A percentile compares a stretch with the other conserved stretches of the same genome.
Conservation (phyloP, 2,888 invertebrate species). For the Halocaridina rubra region DNA sequence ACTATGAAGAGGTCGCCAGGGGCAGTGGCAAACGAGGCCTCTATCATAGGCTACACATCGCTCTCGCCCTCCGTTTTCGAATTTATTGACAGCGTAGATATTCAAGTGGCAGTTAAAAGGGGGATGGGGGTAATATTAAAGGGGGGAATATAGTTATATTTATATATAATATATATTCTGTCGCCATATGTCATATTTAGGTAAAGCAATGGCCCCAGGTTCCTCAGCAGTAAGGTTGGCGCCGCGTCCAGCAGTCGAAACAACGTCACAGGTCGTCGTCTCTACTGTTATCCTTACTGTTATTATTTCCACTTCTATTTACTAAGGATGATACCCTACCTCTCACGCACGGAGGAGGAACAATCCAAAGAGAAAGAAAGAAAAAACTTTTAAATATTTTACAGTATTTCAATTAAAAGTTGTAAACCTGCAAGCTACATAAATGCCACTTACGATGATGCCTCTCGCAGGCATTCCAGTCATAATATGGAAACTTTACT, state of each 20-base stretch:
- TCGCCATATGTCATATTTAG: conserved; percentile 53
- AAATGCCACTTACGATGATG: background rate
- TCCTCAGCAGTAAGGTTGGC: conserved; percentile 56
- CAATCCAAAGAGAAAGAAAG: too few relatives aligned
- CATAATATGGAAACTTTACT: too few relatives aligned
- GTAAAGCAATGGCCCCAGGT: conserved; percentile 52
- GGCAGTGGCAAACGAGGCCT: conserved; percentile 44
- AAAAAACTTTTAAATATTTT: background rate
- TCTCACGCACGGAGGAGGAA: background rate
- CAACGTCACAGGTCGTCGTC: conserved; percentile 18
- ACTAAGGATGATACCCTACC: too few relatives aligned
- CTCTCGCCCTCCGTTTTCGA: background rate
- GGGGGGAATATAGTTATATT: background rate
- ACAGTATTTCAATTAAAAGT: too few relatives aligned
- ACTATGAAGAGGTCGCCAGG: conserved; percentile 23
- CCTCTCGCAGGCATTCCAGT: too few relatives aligned
- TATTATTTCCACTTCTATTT: too few relatives aligned
- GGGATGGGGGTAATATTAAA: background rate
- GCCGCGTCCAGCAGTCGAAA: conserved; percentile 44
- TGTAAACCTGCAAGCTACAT: background rate
- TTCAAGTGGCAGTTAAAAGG: background rate
- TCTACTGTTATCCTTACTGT: background rate
- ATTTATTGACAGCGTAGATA: background rate
- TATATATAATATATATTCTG: conserved; percentile 33
- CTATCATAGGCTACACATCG: background rate